phyloP scores from a whole-genome alignment of 2,113 vertebrate species.

The Mola mola region DNA sequence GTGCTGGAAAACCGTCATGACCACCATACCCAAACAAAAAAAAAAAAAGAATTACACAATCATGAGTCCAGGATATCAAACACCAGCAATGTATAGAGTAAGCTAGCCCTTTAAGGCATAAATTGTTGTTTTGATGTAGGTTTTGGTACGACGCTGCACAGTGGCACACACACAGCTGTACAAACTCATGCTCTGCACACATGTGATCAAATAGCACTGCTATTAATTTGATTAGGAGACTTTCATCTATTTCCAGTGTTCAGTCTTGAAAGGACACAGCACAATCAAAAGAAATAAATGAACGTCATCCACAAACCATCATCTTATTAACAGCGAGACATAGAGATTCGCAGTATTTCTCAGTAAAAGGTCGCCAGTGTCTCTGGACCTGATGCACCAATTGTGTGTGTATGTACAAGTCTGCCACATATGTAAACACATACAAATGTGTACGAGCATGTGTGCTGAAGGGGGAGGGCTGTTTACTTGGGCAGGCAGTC shows the following conservation, averaged over 20 bases:
- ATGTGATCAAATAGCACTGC: conserved; percentile 32
- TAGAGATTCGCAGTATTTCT: conserved; percentile 47
- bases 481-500: conserved; percentile 76
- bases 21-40: background rate
- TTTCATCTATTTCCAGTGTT: conserved; percentile 50
- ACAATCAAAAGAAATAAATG: conserved; percentile 42
- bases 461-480: conserved; percentile 56
- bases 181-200: conserved; percentile 43
- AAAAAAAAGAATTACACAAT: conserved; percentile 41
- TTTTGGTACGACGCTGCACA: conserved; percentile 24
- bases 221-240: conserved; percentile 48
- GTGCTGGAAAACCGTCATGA: conserved; percentile 52
- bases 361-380: conserved; percentile 40
- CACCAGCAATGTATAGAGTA: conserved; percentile 20
- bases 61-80: conserved; percentile 31
- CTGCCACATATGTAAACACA: conserved; percentile 56
- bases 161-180: conserved; percentile 43
- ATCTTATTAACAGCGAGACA: conserved; percentile 48
- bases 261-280: conserved; percentile 30
- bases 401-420: conserved; percentile 29
- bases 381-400: conserved; percentile 48
- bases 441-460: conserved; percentile 65
- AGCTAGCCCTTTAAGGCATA: conserved; percentile 36
- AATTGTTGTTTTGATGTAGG: conserved; percentile 33
- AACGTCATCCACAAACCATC: conserved; percentile 46